Conservation (phyloP, 2,113 vertebrate genomes). For the Herpetotheres cachinnans region DNA sequence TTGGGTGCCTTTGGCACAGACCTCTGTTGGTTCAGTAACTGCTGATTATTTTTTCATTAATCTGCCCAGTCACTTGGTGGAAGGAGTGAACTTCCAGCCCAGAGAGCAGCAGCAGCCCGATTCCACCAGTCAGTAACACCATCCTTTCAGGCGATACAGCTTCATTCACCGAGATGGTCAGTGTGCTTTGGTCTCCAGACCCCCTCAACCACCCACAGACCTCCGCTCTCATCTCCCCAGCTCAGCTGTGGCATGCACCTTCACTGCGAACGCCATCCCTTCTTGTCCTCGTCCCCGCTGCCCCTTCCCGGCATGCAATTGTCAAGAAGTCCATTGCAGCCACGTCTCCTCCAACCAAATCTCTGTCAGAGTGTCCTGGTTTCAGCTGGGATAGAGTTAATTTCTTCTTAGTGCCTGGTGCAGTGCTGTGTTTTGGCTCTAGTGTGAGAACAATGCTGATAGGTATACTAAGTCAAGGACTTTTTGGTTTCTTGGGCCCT, state of each 20-base stretch:
- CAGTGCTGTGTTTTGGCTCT: too few species aligned
- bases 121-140: background rate
- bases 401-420: too few species aligned
- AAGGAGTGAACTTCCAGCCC: too few species aligned
- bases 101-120: background rate
- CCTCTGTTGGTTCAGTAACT: too few species aligned
- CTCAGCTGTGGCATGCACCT: background rate
- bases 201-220: background rate
- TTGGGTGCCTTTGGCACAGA: background rate
- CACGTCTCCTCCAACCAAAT: background rate
- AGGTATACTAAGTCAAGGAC: too few species aligned
- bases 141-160: background rate
- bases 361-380: too few species aligned
- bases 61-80: background rate
- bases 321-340: background rate
- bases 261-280: fast-evolving
- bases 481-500: too few species aligned
- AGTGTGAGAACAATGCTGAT: too few species aligned
- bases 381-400: too few species aligned
- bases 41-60: background rate
- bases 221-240: background rate
- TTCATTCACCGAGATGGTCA: background rate
- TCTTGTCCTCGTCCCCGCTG: fast-evolving
- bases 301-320: too few species aligned
- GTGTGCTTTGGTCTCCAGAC: background rate